Conservation (phyloP, 2,113 vertebrate species). For the Forbesichthys agassizii region DNA sequence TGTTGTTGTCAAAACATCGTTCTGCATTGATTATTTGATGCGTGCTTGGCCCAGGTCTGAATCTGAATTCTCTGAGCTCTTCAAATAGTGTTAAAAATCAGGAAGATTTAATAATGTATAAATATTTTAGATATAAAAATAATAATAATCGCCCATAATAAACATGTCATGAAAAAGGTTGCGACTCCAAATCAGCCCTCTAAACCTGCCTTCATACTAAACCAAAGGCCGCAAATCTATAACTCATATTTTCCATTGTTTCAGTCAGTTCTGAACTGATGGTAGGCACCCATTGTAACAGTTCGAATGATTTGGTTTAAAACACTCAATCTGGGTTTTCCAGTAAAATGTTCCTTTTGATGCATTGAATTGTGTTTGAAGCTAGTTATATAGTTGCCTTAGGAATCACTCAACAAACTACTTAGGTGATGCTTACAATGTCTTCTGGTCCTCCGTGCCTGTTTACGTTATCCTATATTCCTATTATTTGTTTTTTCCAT, state of each 20-base stretch:
- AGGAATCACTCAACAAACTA: slow-evolving; percentile 53
- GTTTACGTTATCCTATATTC: slow-evolving; percentile 57
- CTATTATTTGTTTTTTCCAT: slow-evolving; percentile 32
- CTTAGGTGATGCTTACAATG: slow-evolving; percentile 59
- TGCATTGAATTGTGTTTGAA: background rate
- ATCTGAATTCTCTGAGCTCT: background rate
- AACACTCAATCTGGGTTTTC: too few relatives aligned
- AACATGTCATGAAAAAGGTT: background rate
- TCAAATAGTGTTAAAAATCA: background rate
- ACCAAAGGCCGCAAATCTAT: slow-evolving; percentile 53
- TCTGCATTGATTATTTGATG: background rate
- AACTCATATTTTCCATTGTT: slow-evolving; percentile 2
- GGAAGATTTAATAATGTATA: background rate
- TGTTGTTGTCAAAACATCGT: background rate
- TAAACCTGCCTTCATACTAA: slow-evolving; percentile 50
- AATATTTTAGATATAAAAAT: background rate
- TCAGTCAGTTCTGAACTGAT: background rate
- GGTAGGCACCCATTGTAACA: too few relatives aligned
- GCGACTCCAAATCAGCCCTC: slow-evolving; percentile 14
- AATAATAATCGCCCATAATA: background rate
- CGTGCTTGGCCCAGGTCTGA: too few relatives aligned
- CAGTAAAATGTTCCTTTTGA: background rate
- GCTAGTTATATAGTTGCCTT: slow-evolving; percentile 42
- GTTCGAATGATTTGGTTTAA: too few relatives aligned
- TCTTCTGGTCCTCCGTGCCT: slow-evolving; percentile 77